phyloP scores from a whole-genome alignment of 2,113 vertebrate species.

The Periophthalmodon schlosseri region DNA sequence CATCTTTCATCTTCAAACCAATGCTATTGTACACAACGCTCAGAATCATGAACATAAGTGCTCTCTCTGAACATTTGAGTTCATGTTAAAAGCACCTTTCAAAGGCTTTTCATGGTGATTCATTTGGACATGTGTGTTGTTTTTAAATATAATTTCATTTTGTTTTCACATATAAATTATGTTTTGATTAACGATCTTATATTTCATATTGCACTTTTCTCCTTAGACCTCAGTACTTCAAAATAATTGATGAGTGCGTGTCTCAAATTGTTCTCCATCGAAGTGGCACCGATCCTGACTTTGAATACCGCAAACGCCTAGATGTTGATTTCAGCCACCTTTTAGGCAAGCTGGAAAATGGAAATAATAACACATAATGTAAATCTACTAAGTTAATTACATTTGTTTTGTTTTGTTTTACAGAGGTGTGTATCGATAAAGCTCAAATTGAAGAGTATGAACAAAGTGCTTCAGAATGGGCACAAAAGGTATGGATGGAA shows the following conservation, averaged over 20 bases:
- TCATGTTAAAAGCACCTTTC: constrained; percentile 59
- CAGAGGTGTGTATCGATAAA: constrained; percentile 91
- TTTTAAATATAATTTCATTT: too few relatives aligned
- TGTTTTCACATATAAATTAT: too few relatives aligned
- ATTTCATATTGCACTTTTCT: not conserved
- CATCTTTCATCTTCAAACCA: constrained; percentile 73
- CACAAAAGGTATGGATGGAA: constrained; percentile 83
- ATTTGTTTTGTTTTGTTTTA: constrained; percentile 39
- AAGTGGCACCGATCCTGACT: constrained; percentile 93
- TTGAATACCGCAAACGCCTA: constrained; percentile 92
- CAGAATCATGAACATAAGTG: not conserved
- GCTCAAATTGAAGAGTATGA: constrained; percentile 88
- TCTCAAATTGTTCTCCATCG: constrained; percentile 96
- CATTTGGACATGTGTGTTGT: constrained; percentile 6
- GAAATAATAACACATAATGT: not conserved
- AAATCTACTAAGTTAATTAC: not conserved
- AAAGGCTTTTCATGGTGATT: constrained; percentile 70
- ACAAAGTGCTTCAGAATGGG: constrained; percentile 84
- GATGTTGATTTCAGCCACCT: constrained; percentile 92
- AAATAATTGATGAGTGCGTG: constrained; percentile 95
- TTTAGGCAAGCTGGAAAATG: constrained; percentile 80
- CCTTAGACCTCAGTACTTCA: constrained; percentile 93
- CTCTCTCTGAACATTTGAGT: constrained; percentile 31
- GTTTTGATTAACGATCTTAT: not conserved
- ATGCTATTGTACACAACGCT: constrained; percentile 27